phyloP scores from a whole-genome alignment of 92 coral and sea anemone species.

The Paragorgia papillata region DNA sequence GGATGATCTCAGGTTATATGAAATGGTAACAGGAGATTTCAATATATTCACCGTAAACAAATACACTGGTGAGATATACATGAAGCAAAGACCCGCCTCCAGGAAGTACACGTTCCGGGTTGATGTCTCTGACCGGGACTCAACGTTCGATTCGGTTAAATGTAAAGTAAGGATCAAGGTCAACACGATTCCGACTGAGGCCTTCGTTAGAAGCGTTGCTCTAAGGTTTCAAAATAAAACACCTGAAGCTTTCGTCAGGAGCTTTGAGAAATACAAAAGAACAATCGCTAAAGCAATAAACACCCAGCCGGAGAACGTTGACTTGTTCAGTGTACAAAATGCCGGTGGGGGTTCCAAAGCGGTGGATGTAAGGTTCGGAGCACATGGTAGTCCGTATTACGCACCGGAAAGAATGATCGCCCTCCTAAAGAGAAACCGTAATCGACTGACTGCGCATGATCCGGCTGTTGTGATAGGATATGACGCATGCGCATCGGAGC shows the following conservation, averaged over 20 bases:
- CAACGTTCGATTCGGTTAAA: slow-evolving; percentile 61
- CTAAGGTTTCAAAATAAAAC: slow-evolving; percentile 63
- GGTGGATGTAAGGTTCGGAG: slow-evolving; percentile 86
- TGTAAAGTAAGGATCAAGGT: slow-evolving; percentile 71
- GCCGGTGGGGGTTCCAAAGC: slow-evolving; percentile 49
- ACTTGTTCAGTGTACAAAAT: slow-evolving; percentile 81
- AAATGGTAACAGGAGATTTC: slow-evolving; percentile 54
- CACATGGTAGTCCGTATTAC: slow-evolving; percentile 97
- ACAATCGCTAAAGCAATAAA: slow-evolving; percentile 68
- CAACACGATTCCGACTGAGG: slow-evolving; percentile 67
- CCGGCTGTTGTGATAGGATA: slow-evolving; percentile 67
- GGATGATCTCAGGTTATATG: slow-evolving; percentile 78
- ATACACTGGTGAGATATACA: slow-evolving; percentile 67
- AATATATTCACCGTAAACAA: slow-evolving; percentile 65
- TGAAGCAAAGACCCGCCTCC: slow-evolving; percentile 68
- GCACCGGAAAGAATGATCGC: slow-evolving; percentile 80
- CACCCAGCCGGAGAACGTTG: slow-evolving; percentile 68
- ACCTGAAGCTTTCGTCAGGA: slow-evolving; percentile 57
- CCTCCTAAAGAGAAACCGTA: slow-evolving; percentile 65
- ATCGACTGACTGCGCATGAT: slow-evolving; percentile 7
- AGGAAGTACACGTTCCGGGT: slow-evolving; percentile 63
- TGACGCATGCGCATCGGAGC: slow-evolving; percentile 82
- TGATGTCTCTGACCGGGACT: slow-evolving; percentile 71
- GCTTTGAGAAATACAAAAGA: slow-evolving; percentile 61
- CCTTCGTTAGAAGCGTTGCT: slow-evolving; percentile 77